Evolutionary conservation across 2,113 vertebrate species (phyloP).

Genomic region (Pteropus alecto): DNA sequence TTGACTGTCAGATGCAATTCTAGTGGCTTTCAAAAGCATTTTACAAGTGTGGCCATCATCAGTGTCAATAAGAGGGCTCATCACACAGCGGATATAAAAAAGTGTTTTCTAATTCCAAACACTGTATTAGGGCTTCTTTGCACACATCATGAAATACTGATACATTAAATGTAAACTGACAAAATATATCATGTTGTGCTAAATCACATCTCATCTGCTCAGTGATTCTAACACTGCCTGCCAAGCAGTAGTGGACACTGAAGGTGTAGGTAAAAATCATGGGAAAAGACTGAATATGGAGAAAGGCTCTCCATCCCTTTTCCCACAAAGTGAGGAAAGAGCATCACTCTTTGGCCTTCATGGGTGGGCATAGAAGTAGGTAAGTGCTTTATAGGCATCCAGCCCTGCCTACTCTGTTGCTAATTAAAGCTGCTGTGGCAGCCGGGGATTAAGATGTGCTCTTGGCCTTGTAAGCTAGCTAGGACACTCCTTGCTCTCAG

Average conservation of each 20-base stretch:
- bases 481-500: not conserved
- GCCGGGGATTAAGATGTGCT: not conserved
- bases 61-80: not conserved
- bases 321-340: not conserved
- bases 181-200: not conserved
- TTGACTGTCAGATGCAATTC: not conserved
- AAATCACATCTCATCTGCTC: not conserved
- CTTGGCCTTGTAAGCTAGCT: rapidly evolving
- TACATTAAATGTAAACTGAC: not conserved
- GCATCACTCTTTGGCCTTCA: rapidly evolving
- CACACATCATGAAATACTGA: not conserved
- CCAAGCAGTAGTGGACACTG: not conserved
- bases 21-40: not conserved
- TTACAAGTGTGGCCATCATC: not conserved
- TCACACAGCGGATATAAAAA: not conserved
- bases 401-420: rapidly evolving
- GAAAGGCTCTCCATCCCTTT: not conserved
- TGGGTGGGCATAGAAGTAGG: not conserved
- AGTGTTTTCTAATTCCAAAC: not conserved
- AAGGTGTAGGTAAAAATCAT: not conserved
- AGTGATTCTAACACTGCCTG: not conserved
- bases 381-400: rapidly evolving
- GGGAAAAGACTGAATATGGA: not conserved
- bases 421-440: rapidly evolving
- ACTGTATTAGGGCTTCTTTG: not conserved